Evolutionary conservation across 2,797 vertebrate genomes (phyloP), one percentile per base, ranked within the genome.

Genomic region (Labroides dimidiatus): DNA sequence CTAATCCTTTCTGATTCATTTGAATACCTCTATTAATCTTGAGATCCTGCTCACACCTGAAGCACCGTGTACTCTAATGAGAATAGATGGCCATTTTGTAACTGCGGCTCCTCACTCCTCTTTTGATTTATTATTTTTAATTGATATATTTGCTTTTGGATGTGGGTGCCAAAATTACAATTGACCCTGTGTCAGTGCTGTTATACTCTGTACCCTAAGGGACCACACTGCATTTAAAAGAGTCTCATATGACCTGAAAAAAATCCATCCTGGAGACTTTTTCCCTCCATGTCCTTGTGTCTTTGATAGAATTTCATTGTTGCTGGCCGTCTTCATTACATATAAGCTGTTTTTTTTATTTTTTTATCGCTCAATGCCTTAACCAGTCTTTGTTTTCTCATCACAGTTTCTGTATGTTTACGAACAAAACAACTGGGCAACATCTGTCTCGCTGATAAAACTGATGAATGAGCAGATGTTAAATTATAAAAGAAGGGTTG

Each of bases 1-100:
- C 92, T 94, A 94, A 95, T 95, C 93, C 93, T 92, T 94, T 95
- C 91, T 94, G 93, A 95, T 94, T 94, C 93, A 94, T 95, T 93
- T 95, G 93, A 95, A 95, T 95, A 93, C 93, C 93, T 93, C 93
- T 94, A 94, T 95, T 94, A 90, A 94, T 94, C 93, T 93, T 94
- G 86, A 92, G 89, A 93, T 93, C 92, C 92, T 93, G 82, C 92
- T 91, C 87, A 78, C 89, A 92, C 90, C 90, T 89, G 80, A 85
- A 91, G 89, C 85, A 41, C 84, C 64, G 74, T 89, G 87, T 86
- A 84, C 64, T 44, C 76, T 94, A 94, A 95, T 94, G 93, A 93
- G 94, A 94, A 95, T 93, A 94, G 92, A 95, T 95, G 89, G 93
- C 72, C 79, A 77, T 84, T 93, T 89, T 89, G 77, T 80, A 89